Evolutionary conservation across 2,113 vertebrate genomes (phyloP).

Genomic region (Paramormyrops kingsleyae): DNA sequence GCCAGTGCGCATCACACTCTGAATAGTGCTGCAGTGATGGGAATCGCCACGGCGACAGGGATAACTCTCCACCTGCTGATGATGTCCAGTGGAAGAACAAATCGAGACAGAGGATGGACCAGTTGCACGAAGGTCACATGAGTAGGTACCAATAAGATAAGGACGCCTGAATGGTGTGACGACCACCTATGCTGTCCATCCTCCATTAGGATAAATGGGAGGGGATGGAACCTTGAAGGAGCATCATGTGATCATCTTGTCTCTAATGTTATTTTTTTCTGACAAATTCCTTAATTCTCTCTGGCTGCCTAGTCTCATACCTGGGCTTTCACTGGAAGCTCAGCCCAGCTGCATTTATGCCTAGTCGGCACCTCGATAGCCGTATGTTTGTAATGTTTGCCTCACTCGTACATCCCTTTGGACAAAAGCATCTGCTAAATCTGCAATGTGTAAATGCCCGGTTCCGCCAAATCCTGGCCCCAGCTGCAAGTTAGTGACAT

Average conservation of each 20-base stretch:
- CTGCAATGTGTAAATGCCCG: background rate
- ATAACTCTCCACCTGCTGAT: background rate
- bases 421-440: background rate
- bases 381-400: background rate
- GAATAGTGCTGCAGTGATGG: background rate
- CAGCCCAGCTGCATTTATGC: background rate
- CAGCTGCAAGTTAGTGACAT: background rate
- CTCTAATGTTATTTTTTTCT: background rate
- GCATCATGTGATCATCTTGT: background rate
- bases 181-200: background rate
- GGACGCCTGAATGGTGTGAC: background rate
- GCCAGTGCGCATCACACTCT: background rate
- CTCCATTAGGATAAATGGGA: background rate
- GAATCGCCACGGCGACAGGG: background rate
- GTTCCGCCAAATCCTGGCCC: background rate
- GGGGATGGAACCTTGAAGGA: background rate
- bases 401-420: background rate
- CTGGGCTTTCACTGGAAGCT: background rate
- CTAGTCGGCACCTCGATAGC: background rate
- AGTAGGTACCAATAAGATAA: background rate
- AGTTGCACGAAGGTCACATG: background rate
- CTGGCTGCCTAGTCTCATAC: background rate
- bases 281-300: background rate
- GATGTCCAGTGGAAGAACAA: background rate
- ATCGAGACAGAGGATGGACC: background rate